phyloP scores from a whole-genome alignment of 2,113 vertebrate species.

The Hepsetus odoe region DNA sequence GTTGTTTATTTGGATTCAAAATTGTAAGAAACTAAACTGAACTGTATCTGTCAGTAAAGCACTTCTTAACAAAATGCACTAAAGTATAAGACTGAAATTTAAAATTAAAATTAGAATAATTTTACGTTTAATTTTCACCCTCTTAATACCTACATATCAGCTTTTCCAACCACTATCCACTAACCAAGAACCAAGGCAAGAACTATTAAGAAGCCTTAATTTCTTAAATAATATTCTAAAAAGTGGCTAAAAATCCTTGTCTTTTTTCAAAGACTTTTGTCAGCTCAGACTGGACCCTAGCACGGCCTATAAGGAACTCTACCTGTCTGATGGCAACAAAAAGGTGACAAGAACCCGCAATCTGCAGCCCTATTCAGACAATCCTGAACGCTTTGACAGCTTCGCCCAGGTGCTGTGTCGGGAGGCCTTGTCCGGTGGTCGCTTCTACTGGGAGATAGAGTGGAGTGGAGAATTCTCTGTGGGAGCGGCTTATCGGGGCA shows the following conservation, averaged over 20 bases:
- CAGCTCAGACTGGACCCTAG: slow-evolving; percentile 73
- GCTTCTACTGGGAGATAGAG: slow-evolving; percentile 93
- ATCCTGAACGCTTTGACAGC: slow-evolving; percentile 78
- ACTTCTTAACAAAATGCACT: no score
- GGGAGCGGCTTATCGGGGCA: slow-evolving; percentile 82
- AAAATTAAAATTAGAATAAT: no score
- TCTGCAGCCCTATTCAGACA: slow-evolving; percentile 73
- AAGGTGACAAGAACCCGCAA: slow-evolving; percentile 76
- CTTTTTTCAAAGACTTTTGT: slow-evolving; percentile 71
- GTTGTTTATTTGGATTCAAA: no score
- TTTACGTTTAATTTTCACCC: no score
- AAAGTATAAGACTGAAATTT: no score
- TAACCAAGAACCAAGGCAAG: no score
- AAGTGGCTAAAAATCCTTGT: not conserved
- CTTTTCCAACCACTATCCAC: no score
- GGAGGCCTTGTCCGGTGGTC: slow-evolving; percentile 77
- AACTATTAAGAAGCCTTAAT: no score
- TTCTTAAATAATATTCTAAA: no score
- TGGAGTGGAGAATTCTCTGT: slow-evolving; percentile 83
- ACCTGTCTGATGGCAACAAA: slow-evolving; percentile 74
- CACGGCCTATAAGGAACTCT: slow-evolving; percentile 79
- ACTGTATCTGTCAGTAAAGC: no score
- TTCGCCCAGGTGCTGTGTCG: slow-evolving; percentile 89
- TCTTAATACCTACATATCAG: no score
- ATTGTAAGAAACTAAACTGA: no score